Percentiles rank a stretch among this genome's conserved stretches.
Conservation (phyloP, 2,888 invertebrate genomes). For the Drosophila percnosoma region DNA sequence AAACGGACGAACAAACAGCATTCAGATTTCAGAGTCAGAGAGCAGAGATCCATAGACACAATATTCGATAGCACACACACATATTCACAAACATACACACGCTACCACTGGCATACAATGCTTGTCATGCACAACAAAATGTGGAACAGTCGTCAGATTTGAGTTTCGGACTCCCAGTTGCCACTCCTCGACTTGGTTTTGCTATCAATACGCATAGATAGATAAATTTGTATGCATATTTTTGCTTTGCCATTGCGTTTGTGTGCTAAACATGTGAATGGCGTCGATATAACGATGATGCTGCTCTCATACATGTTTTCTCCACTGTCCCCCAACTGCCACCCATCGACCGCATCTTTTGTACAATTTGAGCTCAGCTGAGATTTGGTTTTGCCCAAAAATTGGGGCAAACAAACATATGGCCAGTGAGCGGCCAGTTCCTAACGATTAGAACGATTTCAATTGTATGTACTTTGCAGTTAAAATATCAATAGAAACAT, state of each 20-base stretch:
- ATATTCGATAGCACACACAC: slow-evolving; percentile 45
- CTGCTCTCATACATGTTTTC: slow-evolving; percentile 44
- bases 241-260: slow-evolving; percentile 78
- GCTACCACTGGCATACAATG: slow-evolving; percentile 35
- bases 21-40: slow-evolving; percentile 55
- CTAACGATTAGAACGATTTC: slow-evolving; percentile 15
- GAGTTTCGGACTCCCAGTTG: slow-evolving; percentile 46
- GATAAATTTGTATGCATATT: slow-evolving; percentile 78
- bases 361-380: slow-evolving; percentile 50
- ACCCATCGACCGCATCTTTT: neutral
- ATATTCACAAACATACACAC: slow-evolving; percentile 19
- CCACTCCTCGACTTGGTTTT: slow-evolving; percentile 46
- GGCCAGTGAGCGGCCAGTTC: slow-evolving; percentile 13
- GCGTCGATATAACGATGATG: slow-evolving; percentile 73
- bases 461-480: slow-evolving; percentile 4
- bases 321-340: neutral
- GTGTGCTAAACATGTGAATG: slow-evolving; percentile 79
- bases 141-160: slow-evolving; percentile 74
- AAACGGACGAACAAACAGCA: slow-evolving; percentile 53
- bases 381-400: slow-evolving; percentile 62
- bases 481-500: neutral
- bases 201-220: slow-evolving; percentile 68
- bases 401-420: slow-evolving; percentile 26
- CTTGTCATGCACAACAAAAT: slow-evolving; percentile 75
- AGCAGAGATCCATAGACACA: slow-evolving; percentile 55